A percentile compares a stretch with the other conserved stretches of the same genome.
phyloP scores from a whole-genome alignment of 2,113 vertebrate species.

The Podilymbus podiceps region DNA sequence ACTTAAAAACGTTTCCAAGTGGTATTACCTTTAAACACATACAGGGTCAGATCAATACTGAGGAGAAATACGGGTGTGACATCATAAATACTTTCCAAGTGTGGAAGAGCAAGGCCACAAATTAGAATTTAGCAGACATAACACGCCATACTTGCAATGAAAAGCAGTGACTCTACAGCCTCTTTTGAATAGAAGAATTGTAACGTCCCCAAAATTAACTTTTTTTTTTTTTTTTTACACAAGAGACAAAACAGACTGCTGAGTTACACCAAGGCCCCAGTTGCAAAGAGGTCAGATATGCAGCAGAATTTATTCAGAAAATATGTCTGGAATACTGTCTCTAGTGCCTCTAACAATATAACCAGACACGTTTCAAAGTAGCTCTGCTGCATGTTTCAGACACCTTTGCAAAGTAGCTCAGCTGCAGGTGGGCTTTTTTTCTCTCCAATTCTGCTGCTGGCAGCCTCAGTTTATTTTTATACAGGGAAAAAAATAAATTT shows the following conservation, averaged over 20 bases:
- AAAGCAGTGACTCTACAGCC: neutral
- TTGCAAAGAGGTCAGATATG: neutral
- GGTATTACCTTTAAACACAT: neutral
- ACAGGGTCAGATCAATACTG: neutral
- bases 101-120: neutral
- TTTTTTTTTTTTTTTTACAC: neutral
- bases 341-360: neutral
- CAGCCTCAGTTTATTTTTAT: neutral
- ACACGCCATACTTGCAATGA: neutral
- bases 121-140: neutral
- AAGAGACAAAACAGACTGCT: neutral
- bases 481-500: neutral
- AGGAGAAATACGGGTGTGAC: neutral
- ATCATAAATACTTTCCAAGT: neutral
- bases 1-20: neutral
- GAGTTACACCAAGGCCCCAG: neutral
- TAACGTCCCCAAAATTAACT: neutral
- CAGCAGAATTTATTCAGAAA: neutral
- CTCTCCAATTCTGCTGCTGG: neutral
- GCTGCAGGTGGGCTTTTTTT: neutral
- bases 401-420: neutral
- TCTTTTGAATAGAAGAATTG: neutral
- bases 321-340: neutral
- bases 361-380: no score
- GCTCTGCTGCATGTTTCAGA: no score